phyloP scores from a whole-genome alignment of 2,888 invertebrate species.

The Apamea monoglypha region DNA sequence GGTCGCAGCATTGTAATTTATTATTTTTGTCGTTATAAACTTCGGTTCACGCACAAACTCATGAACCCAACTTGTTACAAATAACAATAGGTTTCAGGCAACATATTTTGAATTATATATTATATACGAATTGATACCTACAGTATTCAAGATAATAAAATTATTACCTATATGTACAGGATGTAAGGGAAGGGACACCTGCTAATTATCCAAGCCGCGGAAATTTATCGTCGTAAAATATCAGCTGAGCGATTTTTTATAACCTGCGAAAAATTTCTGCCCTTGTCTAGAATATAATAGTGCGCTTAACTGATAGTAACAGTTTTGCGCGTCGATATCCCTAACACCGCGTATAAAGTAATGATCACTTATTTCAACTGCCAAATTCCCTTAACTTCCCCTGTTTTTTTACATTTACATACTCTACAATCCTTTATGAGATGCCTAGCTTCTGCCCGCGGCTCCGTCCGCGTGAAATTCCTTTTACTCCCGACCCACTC shows the following conservation, averaged over 20 bases:
- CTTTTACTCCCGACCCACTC: too few relatives aligned
- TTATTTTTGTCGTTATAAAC: constrained; percentile 20
- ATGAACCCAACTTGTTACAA: background rate
- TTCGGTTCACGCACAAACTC: background rate
- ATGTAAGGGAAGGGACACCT: too few relatives aligned
- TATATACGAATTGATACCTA: too few relatives aligned
- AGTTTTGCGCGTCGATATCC: background rate
- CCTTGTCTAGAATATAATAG: background rate
- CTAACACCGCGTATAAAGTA: background rate
- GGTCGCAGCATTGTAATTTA: constrained; percentile 11
- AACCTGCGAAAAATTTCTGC: too few relatives aligned
- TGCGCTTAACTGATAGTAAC: background rate
- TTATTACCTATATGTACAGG: background rate
- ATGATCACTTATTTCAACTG: background rate
- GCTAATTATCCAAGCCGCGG: background rate
- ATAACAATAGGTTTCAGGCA: background rate
- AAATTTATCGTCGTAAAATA: background rate
- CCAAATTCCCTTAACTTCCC: background rate
- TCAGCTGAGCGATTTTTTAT: too few relatives aligned
- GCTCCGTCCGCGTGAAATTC: too few relatives aligned
- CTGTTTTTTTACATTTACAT: background rate
- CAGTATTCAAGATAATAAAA: background rate
- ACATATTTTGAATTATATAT: too few relatives aligned
- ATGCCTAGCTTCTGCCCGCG: too few relatives aligned
- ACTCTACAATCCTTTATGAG: background rate